A percentile compares a stretch with the other conserved stretches of the same genome.
These are phyloP conservation scores for Eurosta solidaginis DNA, from an alignment of 1,140 invertebrate species.

Conservation along the genomic window DNA sequence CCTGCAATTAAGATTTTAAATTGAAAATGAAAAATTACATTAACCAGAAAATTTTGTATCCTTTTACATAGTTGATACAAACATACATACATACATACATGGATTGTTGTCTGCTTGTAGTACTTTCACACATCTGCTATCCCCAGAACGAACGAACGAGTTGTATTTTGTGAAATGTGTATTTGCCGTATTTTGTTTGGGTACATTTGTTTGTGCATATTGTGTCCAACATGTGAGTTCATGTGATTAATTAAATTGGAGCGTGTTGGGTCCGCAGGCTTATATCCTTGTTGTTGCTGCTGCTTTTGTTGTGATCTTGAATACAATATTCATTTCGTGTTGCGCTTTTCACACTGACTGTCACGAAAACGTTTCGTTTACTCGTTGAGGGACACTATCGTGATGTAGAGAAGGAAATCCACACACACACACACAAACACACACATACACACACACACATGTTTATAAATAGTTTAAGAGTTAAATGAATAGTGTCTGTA, in stretches of 20 bases:
- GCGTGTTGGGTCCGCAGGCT: slow-evolving; percentile 6
- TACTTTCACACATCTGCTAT: no score
- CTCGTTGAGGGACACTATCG: neutral
- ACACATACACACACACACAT: neutral
- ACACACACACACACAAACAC: no score
- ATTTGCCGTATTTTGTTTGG: neutral
- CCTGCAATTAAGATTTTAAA: slow-evolving; percentile 25
- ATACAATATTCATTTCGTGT: neutral
- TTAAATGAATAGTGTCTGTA: slow-evolving; percentile 6
- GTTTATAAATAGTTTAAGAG: neutral
- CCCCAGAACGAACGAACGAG: no score
- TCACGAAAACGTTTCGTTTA: neutral
- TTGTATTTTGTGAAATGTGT: neutral
- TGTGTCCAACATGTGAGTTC: neutral
- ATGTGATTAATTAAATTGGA: slow-evolving; percentile 26
- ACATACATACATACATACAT: no score
- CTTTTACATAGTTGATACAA: neutral
- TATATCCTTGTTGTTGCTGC: neutral
- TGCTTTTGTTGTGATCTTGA: neutral
- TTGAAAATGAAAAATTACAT: slow-evolving; percentile 29
- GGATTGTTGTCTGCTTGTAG: no score
- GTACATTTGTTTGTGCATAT: neutral
- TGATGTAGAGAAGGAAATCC: no score
- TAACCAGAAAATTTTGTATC: slow-evolving; percentile 4
- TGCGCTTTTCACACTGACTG: neutral